Base-by-base conservation (phyloP, 1,140 invertebrate species). In the Pseudomyrmex flavicornis region DNA sequence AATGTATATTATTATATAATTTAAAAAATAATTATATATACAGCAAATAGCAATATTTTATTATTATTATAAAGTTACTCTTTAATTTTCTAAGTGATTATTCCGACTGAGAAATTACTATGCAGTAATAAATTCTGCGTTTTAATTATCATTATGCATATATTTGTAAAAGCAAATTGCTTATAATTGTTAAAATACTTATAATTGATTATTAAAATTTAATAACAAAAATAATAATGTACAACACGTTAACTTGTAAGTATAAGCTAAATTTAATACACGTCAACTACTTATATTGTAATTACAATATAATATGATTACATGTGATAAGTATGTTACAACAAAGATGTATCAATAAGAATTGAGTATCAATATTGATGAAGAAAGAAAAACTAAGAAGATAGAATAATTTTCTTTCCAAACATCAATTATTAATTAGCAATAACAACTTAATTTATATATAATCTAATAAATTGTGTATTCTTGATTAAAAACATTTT, bases 1-100 rank as follows among this genome's bases (percentile, higher is more conserved):
- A 17, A 54, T 26, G 5, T 17, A 35, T 35, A 7, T 35, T 35
- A 17, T 66, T 66, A 76, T 52, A 66, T 65, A 66, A 68, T 77
- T 66, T 7, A 35, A 35, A 66, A 13, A 68, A 17, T 68, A 77
- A 77, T 77, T 44, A 68, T 48, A 44, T 56, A 68, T 26, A 44
- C 46, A 20, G 62, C 12, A 54, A 77, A 76, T 50, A 15, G 52
- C 61, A 65, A 65, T 52, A 54, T 56, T 77, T 77, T 77, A 77
- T 77, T 77, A 77, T 50, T 77, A 68, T 77, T 54, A 68, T 77
- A 44, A 77, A 80, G 50, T 35, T 72, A 61, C 10, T 17, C n/a
- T 72, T 80, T 46, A 65, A 65, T 13, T 8, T 54, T 80, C 59
- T 70, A 80, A 72, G 59, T 70, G 2, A 72, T 61, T 80, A 68